Conservation (phyloP, 2,888 invertebrate species). For the Unio delphinus region DNA sequence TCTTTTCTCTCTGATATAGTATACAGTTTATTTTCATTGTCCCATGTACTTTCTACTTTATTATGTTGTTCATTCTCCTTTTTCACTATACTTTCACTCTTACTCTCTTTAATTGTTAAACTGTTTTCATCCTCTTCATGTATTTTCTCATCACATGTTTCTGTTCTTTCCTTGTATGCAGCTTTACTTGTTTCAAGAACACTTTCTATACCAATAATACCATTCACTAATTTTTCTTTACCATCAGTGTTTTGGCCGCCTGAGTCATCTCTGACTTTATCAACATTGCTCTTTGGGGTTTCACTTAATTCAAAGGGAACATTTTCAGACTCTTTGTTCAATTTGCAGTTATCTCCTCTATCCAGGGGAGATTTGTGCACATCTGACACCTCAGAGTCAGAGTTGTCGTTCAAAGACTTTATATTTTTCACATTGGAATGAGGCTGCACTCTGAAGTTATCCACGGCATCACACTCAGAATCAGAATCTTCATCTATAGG, state of each 20-base stretch:
- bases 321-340: too few species aligned
- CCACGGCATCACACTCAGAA: too few species aligned
- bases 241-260: background rate
- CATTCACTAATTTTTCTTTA: background rate
- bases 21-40: background rate
- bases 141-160: background rate
- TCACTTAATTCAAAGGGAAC: background rate
- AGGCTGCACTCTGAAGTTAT: too few species aligned
- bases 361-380: too few species aligned
- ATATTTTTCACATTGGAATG: too few species aligned
- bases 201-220: background rate
- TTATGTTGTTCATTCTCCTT: background rate
- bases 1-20: background rate
- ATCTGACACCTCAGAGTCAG: too few species aligned
- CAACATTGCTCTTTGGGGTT: background rate
- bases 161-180: constrained; percentile 12
- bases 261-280: background rate
- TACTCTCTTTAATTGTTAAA: background rate
- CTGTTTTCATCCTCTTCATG: background rate
- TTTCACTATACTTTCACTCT: background rate
- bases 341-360: too few species aligned
- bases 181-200: background rate
- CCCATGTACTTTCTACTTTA: background rate
- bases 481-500: too few species aligned
- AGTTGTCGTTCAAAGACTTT: too few species aligned